phyloP scores from a whole-genome alignment of 1,140 invertebrate genomes.

The Anoplolepis gracilipes region DNA sequence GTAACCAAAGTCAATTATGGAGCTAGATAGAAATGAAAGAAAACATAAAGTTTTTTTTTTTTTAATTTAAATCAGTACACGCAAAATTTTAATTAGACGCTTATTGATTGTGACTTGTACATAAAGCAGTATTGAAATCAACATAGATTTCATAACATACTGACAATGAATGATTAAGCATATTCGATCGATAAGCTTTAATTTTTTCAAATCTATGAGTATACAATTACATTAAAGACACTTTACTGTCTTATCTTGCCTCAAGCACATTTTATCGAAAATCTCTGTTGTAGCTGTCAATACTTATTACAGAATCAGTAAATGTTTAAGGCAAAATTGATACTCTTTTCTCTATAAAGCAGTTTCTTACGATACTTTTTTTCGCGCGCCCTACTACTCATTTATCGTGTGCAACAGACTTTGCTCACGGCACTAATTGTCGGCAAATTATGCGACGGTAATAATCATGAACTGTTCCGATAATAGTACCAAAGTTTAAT shows the following conservation, averaged over 20 bases:
- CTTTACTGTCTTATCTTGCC: background rate
- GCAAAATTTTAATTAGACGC: background rate
- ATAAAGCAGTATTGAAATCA: background rate
- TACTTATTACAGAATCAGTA: slow-evolving; percentile 23
- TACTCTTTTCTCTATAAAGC: background rate
- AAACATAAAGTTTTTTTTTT: background rate
- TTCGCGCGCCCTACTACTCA: background rate
- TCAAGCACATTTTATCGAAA: slow-evolving; percentile 31
- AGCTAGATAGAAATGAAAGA: too few species aligned
- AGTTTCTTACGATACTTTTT: slow-evolving; percentile 20
- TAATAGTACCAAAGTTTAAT: slow-evolving; percentile 43
- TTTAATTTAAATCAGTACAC: background rate
- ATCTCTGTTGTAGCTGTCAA: slow-evolving; percentile 16
- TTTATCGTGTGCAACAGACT: slow-evolving; percentile 45
- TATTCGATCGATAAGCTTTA: background rate
- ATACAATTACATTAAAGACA: background rate
- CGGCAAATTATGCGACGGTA: slow-evolving; percentile 50
- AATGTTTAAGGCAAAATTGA: background rate
- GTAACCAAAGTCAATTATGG: too few species aligned
- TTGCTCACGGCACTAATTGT: slow-evolving; percentile 46
- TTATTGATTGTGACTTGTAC: background rate
- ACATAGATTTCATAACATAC: background rate
- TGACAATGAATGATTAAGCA: background rate
- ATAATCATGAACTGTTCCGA: slow-evolving; percentile 40
- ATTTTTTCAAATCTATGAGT: background rate